phyloP scores from a whole-genome alignment of 2,888 invertebrate genomes.

The Sthenelais limicola region DNA sequence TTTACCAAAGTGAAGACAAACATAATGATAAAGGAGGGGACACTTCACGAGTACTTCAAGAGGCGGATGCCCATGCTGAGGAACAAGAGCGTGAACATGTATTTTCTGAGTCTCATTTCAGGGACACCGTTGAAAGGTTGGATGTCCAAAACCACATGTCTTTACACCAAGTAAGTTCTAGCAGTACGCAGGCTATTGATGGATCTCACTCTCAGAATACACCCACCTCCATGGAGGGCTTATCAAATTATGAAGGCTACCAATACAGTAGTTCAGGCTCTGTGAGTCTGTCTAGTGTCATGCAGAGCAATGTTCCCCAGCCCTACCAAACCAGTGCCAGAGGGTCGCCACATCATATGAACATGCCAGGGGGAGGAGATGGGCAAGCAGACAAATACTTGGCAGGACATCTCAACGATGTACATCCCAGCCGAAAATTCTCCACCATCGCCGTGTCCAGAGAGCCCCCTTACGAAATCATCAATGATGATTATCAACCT shows the following conservation, averaged over 20 bases:
- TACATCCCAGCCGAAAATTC: constrained; percentile 32
- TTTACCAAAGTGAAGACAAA: too few relatives aligned
- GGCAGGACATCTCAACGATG: constrained; percentile 24
- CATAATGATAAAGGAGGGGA: too few relatives aligned
- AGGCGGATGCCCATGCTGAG: constrained; percentile 17
- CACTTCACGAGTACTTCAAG: too few relatives aligned
- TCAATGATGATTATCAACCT: background rate
- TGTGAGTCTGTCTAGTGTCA: constrained; percentile 79
- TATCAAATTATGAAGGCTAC: background rate
- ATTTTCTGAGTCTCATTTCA: constrained; percentile 4
- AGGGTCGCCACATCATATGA: constrained; percentile 76
- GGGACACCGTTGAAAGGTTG: constrained; percentile 12
- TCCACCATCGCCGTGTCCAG: constrained; percentile 2
- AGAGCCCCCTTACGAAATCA: background rate
- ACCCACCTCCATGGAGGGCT: background rate
- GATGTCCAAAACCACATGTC: constrained; percentile 2
- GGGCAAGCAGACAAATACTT: constrained; percentile 79
- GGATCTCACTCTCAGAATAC: background rate
- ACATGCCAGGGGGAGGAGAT: constrained; percentile 84
- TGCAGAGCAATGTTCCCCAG: constrained; percentile 84
- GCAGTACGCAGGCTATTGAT: background rate
- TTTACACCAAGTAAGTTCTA: background rate
- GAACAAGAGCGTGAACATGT: constrained; percentile 30
- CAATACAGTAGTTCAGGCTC: constrained; percentile 9
- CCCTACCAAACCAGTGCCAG: constrained; percentile 72